These are phyloP conservation scores for Nysson spinosus DNA, from an alignment of 2,888 invertebrate species.

Conservation along the genomic window DNA sequence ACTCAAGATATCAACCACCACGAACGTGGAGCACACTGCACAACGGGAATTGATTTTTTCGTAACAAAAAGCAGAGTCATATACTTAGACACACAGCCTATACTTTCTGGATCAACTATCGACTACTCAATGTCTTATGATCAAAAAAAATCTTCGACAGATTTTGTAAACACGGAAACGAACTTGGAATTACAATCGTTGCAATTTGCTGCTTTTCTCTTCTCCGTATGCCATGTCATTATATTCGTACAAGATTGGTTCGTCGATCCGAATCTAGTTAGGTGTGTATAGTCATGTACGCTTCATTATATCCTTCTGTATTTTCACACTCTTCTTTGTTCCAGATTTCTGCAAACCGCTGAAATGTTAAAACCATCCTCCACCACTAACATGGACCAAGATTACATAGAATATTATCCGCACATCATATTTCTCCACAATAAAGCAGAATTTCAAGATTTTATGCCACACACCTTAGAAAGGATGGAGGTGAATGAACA, in stretches of 20 bases:
- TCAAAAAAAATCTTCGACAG: slow-evolving; percentile 77
- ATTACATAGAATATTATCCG: slow-evolving; percentile 87
- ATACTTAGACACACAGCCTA: slow-evolving; percentile 91
- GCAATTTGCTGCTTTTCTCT: slow-evolving; percentile 89
- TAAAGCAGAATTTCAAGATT: slow-evolving; percentile 87
- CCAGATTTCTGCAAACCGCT: slow-evolving; percentile 87
- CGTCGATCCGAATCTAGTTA: slow-evolving; percentile 88
- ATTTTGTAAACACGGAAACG: slow-evolving; percentile 82
- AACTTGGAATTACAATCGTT: slow-evolving; percentile 85
- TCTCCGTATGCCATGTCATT: slow-evolving; percentile 94
- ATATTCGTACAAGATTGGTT: slow-evolving; percentile 94
- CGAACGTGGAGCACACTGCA: slow-evolving; percentile 86
- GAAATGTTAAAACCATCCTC: slow-evolving; percentile 92
- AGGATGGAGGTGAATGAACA: slow-evolving; percentile 80
- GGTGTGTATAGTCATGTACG: slow-evolving; percentile 78
- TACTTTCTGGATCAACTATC: slow-evolving; percentile 83
- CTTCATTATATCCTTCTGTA: neutral
- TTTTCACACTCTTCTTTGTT: slow-evolving; percentile 27
- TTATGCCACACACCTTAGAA: slow-evolving; percentile 80
- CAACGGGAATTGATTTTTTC: slow-evolving; percentile 85
- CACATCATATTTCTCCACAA: slow-evolving; percentile 91
- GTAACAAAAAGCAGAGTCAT: slow-evolving; percentile 85
- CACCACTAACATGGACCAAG: slow-evolving; percentile 81
- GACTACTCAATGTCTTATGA: slow-evolving; percentile 78
- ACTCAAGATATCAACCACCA: slow-evolving; percentile 67